phyloP scores from a whole-genome alignment of 1,140 invertebrate genomes.

The Bicyclus anynana region DNA sequence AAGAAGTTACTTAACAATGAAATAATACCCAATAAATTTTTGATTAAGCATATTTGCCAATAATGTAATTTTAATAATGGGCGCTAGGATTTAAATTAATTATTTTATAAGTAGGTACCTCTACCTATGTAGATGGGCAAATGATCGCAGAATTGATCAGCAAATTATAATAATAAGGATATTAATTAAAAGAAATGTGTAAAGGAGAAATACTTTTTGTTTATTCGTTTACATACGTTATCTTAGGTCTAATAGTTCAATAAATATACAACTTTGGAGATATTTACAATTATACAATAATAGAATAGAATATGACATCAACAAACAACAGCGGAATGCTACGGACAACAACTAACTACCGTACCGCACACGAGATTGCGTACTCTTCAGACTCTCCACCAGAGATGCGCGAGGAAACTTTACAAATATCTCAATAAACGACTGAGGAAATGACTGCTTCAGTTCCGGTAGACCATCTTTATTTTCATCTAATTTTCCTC shows the following conservation, averaged over 20 bases:
- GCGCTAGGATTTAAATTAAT: too few relatives aligned
- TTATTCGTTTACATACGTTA: conserved; percentile 55
- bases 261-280: conserved; percentile 70
- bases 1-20: too few relatives aligned
- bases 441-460: too few relatives aligned
- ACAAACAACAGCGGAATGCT: conserved; percentile 58
- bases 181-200: conserved; percentile 26
- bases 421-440: too few relatives aligned
- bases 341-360: conserved; percentile 11
- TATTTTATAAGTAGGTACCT: too few relatives aligned
- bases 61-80: too few relatives aligned
- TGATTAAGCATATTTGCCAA: too few relatives aligned
- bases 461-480: not conserved
- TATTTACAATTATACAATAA: conserved; percentile 71
- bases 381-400: conserved; percentile 1
- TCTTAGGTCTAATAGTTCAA: conserved; percentile 54
- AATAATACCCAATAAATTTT: too few relatives aligned
- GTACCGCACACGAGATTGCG: conserved; percentile 41
- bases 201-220: conserved; percentile 48
- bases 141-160: not conserved
- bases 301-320: conserved; percentile 38
- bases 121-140: too few relatives aligned
- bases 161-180: not conserved
- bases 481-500: not conserved
- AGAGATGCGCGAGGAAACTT: not conserved